A percentile compares a stretch with the other conserved stretches of the same genome.
Evolutionary conservation across 2,113 vertebrate genomes (phyloP).

Genomic region (Toxostoma redivivum): DNA sequence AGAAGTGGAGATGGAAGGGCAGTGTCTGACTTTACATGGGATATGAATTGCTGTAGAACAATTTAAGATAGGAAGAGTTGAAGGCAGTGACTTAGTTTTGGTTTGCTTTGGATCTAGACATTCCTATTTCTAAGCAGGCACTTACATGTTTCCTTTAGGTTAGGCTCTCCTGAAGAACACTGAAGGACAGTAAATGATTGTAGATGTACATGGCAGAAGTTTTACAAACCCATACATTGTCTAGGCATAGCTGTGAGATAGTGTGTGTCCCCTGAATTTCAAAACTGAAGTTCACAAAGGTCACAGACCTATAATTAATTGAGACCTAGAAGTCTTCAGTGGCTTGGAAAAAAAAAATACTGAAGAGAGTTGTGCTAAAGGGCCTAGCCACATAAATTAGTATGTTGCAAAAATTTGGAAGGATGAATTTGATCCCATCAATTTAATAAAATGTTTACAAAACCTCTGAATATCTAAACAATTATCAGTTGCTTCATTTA

Average conservation of each 20-base stretch:
- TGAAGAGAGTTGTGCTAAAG: background rate
- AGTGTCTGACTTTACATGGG: background rate
- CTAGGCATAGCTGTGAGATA: background rate
- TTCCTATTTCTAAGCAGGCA: background rate
- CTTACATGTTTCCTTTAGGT: background rate
- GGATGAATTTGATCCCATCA: background rate
- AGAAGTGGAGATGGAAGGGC: background rate
- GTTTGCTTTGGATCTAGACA: background rate
- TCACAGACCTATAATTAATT: background rate
- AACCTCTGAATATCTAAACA: constrained; percentile 30
- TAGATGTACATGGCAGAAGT: background rate
- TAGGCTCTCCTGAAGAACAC: background rate
- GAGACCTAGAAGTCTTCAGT: background rate
- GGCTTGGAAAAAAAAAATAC: background rate
- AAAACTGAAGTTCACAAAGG: background rate
- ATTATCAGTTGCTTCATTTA: constrained; percentile 45
- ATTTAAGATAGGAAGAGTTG: background rate
- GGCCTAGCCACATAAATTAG: background rate
- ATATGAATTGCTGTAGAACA: background rate
- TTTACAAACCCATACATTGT: background rate
- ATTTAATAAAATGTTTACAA: constrained; percentile 27
- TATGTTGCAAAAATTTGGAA: background rate
- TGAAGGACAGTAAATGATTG: background rate
- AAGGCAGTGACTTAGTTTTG: background rate
- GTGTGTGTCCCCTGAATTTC: background rate